Evolutionary conservation across 1,140 invertebrate species (phyloP).

Genomic region (Drosophila ironensis): DNA sequence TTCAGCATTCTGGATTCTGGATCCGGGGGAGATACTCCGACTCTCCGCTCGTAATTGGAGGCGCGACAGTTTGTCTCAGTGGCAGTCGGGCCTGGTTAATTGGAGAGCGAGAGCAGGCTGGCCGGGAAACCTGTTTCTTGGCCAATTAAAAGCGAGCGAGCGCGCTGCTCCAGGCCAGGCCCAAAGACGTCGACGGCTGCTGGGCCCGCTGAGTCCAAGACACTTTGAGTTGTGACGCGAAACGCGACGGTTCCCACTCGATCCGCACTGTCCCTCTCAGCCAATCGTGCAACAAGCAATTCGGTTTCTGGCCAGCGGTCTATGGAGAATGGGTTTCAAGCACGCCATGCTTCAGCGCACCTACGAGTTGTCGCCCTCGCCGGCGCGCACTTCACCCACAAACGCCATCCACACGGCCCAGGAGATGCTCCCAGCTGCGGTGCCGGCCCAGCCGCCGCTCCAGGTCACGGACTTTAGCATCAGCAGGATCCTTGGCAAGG

Average conservation of each 20-base stretch:
- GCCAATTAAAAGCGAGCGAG: slow-evolving; percentile 64
- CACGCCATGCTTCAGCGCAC: slow-evolving; percentile 74
- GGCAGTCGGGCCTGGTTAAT: slow-evolving; percentile 52
- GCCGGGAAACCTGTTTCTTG: slow-evolving; percentile 57
- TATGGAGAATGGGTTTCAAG: slow-evolving; percentile 75
- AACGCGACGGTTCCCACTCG: slow-evolving; percentile 68
- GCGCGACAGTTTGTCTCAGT: slow-evolving; percentile 54
- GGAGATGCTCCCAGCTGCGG: background rate
- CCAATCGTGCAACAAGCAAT: background rate
- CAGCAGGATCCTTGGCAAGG: slow-evolving; percentile 69
- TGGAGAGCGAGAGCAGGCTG: slow-evolving; percentile 41
- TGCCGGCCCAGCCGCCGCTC: slow-evolving; percentile 10
- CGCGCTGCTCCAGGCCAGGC: slow-evolving; percentile 33
- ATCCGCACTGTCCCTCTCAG: slow-evolving; percentile 3
- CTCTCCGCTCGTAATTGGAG: slow-evolving; percentile 45
- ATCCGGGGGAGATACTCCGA: slow-evolving; percentile 11
- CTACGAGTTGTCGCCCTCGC: slow-evolving; percentile 61
- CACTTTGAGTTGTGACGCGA: slow-evolving; percentile 75
- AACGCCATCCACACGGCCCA: slow-evolving; percentile 7
- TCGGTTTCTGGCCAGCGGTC: slow-evolving; percentile 14
- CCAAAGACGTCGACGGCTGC: slow-evolving; percentile 54
- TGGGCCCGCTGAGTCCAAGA: slow-evolving; percentile 36
- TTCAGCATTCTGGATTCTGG: too few species aligned
- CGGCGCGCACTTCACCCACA: slow-evolving; percentile 35
- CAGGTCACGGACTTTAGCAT: slow-evolving; percentile 80